Base-by-base conservation (phyloP, 2,113 vertebrate genomes). In the Daphoenositta chrysoptera region DNA sequence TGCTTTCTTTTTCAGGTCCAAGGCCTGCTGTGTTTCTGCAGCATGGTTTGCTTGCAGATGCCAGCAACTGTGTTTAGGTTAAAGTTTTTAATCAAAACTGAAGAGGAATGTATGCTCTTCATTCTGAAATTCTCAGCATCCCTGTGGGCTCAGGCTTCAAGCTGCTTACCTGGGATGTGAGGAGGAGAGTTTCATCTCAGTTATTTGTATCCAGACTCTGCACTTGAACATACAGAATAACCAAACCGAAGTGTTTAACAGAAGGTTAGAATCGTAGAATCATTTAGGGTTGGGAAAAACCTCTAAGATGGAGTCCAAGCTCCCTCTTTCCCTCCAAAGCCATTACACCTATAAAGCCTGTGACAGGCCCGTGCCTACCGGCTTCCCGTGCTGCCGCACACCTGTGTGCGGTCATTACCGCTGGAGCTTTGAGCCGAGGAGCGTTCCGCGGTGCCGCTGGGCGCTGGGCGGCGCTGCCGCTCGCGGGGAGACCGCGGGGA, bases 11-110 rank as follows among this genome's bases (percentile, higher is more conserved):
- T 82, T 22, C 97, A 99, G 99, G 97, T 60, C 90, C 97, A 27
- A 98, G 96, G 70, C 98, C 98, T 3, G 98, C 88, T 11, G 99
- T 99, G 11, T 97, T 98, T 54, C 98, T 99, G 13, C 99, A 99
- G 96, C 99, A 99, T 13, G 99, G 99, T 14, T 98, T 99, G 37
- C 98, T 99, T 58, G 98, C 98, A 6, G 99, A 98, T 12, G 98
- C 98, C 51, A 99, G 99, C 86, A 99, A 99, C 76, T 99, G 99
- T 28, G 13, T 40, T 84, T 39, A 35, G 65, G 33, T 48, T 68
- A 2, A 85, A 30, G 20, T 19, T 71, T 85, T 66, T 16, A 40
- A 30, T 50, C 7, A 27, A 17, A 77, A 50, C 27, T n/a, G n/a
- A 54, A 51, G n/a, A 47, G 23, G 42, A 58, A 19, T 5, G 6